Conservation (phyloP, 2,113 vertebrate species). For the Gorsachius goisagi region DNA sequence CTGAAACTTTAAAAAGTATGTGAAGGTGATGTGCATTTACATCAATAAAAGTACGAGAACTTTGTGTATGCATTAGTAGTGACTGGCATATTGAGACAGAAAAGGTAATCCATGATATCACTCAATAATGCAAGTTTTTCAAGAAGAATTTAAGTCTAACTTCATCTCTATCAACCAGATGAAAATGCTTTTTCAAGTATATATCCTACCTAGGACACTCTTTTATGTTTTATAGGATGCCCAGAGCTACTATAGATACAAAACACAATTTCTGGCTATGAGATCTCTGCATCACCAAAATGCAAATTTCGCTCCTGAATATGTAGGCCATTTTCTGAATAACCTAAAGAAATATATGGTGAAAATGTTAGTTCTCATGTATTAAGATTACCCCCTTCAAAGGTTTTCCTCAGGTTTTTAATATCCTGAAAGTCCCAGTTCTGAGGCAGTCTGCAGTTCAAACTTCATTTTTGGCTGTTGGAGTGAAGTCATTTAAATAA, state of each 20-base stretch:
- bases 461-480: slow-evolving; percentile 33
- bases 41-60: neutral
- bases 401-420: slow-evolving; percentile 35
- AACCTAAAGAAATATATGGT: slow-evolving; percentile 43
- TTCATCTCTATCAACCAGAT: neutral
- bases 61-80: neutral
- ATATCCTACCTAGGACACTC: neutral
- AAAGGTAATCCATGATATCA: neutral
- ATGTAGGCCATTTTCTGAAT: slow-evolving; percentile 53
- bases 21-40: neutral
- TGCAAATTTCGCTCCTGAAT: slow-evolving; percentile 44
- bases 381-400: slow-evolving; percentile 35
- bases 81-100: neutral
- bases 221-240: slow-evolving; percentile 20
- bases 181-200: neutral
- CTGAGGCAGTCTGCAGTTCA: slow-evolving; percentile 18
- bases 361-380: slow-evolving; percentile 8
- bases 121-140: neutral
- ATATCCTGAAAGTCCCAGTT: slow-evolving; percentile 32
- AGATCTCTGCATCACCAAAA: slow-evolving; percentile 52
- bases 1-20: neutral
- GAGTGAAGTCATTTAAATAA: slow-evolving; percentile 62
- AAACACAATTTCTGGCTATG: slow-evolving; percentile 40
- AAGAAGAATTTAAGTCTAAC: neutral
- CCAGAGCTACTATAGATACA: slow-evolving; percentile 32